phyloP scores from a whole-genome alignment of 2,888 invertebrate species.

The Lissonota sp. region DNA sequence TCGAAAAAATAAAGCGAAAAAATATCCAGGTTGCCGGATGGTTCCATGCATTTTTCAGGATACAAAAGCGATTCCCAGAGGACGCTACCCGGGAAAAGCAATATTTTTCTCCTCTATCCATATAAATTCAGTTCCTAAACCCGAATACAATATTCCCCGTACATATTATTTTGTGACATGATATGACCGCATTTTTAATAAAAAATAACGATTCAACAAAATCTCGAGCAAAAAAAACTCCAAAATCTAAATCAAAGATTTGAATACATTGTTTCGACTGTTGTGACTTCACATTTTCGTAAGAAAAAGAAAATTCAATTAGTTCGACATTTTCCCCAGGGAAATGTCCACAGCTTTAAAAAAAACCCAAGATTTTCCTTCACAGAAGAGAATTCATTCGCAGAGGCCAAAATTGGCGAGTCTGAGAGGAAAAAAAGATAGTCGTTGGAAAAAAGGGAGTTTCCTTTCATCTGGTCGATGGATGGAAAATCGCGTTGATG shows the following conservation, averaged over 20 bases:
- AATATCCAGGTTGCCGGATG: constrained; percentile 35
- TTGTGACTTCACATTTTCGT: neutral
- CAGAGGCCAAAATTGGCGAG: neutral
- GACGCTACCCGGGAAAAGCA: constrained; percentile 28
- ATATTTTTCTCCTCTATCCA: neutral
- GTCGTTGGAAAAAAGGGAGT: neutral
- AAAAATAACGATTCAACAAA: neutral
- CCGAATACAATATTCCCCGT: no score
- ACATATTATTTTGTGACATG: neutral
- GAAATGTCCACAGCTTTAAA: no score
- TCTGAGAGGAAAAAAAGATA: neutral
- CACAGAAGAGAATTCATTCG: neutral
- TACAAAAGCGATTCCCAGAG: constrained; percentile 3
- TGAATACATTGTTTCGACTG: no score
- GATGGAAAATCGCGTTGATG: constrained; percentile 23
- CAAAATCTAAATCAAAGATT: no score
- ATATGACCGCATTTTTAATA: neutral
- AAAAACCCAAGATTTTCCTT: no score
- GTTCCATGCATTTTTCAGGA: neutral
- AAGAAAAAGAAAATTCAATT: neutral
- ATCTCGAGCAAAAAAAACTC: no score
- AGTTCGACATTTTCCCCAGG: neutral
- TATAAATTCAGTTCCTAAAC: neutral
- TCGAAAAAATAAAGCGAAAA: constrained; percentile 7
- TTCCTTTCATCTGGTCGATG: constrained; percentile 8